Conservation (phyloP, 2,113 vertebrate genomes). For the Sarotherodon lohbergeri region DNA sequence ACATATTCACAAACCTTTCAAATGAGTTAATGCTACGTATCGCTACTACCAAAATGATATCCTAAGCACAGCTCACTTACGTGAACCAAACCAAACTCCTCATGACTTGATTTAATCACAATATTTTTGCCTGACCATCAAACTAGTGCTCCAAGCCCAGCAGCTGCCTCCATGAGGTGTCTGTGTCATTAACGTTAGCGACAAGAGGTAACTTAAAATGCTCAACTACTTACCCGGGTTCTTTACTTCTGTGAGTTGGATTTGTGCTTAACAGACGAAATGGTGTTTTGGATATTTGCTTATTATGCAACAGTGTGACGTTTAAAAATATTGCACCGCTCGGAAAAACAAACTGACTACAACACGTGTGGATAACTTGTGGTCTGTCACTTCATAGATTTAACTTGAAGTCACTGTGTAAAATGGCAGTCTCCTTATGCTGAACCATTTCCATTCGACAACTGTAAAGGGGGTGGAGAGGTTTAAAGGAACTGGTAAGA, state of each 20-base stretch:
- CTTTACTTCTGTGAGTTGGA: not conserved
- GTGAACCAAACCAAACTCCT: not conserved
- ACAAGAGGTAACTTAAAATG: not conserved
- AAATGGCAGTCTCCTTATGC: slow-evolving; percentile 43
- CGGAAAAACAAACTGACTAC: not conserved
- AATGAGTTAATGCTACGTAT: not conserved
- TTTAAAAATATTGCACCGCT: not conserved
- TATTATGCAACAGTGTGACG: not conserved
- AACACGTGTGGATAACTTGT: not conserved
- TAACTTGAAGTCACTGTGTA: not conserved
- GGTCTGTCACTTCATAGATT: not conserved
- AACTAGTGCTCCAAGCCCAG: not conserved
- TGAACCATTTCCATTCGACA: not conserved
- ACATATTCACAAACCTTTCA: not conserved
- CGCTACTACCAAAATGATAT: not conserved
- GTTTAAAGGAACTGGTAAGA: not conserved
- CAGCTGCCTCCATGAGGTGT: not conserved
- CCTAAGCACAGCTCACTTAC: not conserved
- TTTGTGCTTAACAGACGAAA: slow-evolving; percentile 1
- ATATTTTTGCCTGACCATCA: not conserved
- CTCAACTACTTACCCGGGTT: slow-evolving; percentile 28
- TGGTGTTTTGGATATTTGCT: not conserved
- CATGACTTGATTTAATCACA: not conserved
- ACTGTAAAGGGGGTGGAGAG: not conserved
- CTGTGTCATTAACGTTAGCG: not conserved